Percentiles rank a stretch among this genome's conserved stretches.
Evolutionary conservation across 2,797 vertebrate species (phyloP).

Genomic region (Toxotes lorentzi): DNA sequence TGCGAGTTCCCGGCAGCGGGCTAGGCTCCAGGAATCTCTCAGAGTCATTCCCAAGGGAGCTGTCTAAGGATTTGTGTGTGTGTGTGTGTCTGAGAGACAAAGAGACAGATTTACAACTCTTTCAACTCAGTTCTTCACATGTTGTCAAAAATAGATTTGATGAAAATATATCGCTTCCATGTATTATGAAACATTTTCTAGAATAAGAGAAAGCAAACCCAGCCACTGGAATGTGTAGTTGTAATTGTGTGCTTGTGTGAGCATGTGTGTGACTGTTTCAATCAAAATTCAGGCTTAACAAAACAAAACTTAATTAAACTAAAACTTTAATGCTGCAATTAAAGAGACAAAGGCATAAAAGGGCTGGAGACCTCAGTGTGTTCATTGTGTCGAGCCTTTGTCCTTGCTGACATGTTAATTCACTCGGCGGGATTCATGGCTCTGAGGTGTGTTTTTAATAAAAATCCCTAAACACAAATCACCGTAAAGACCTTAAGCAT

Average conservation of each 20-base stretch:
- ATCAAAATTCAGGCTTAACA: not conserved
- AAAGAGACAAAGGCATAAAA: conserved; percentile 13
- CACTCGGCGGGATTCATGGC: conserved; percentile 24
- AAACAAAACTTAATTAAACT: conserved; percentile 14
- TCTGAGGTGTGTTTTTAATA: conserved; percentile 47
- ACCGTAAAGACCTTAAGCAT: conserved; percentile 1
- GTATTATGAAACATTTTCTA: not conserved
- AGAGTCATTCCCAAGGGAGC: conserved; percentile 33
- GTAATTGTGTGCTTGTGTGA: not conserved
- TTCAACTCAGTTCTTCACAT: conserved; percentile 6
- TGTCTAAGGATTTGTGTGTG: conserved; percentile 23
- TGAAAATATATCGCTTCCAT: not conserved
- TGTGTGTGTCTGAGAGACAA: conserved; percentile 8
- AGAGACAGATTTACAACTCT: conserved; percentile 18
- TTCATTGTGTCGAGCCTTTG: conserved; percentile 13
- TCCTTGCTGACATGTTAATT: conserved; percentile 36
- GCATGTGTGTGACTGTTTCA: not conserved
- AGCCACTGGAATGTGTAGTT: not conserved
- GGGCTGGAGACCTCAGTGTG: not conserved
- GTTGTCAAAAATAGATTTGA: not conserved
- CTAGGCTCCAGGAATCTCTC: conserved; percentile 55
- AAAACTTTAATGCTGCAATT: not conserved
- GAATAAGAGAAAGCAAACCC: not conserved
- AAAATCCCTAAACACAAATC: conserved; percentile 41
- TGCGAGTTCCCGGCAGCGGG: conserved; percentile 59